Conservation (phyloP, 2,888 invertebrate genomes). For the Pterobdella sp. region DNA sequence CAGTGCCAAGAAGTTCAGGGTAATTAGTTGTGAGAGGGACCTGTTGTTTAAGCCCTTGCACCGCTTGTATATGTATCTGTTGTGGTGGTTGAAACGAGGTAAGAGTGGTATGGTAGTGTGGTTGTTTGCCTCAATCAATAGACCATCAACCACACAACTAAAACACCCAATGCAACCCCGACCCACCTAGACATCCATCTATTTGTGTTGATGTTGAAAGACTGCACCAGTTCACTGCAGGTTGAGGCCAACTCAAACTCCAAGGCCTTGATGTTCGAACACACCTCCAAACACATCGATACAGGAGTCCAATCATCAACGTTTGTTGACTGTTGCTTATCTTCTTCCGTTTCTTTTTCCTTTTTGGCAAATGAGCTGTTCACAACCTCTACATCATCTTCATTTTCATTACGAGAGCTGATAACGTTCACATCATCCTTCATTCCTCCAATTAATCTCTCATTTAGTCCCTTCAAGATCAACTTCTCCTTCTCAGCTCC, state of each 20-base stretch:
- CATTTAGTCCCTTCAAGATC: no score
- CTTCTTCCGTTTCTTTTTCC: no score
- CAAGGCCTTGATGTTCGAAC: slow-evolving; percentile 75
- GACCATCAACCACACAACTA: slow-evolving; percentile 5
- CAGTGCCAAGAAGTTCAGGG: slow-evolving; percentile 76
- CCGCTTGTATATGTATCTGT: slow-evolving; percentile 79
- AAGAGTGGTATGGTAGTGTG: neutral
- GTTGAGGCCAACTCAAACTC: slow-evolving; percentile 74
- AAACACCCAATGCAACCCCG: neutral
- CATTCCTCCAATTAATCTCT: no score
- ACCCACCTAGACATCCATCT: slow-evolving; percentile 74
- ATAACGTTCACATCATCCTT: no score
- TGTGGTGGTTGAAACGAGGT: slow-evolving; percentile 4
- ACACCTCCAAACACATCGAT: slow-evolving; percentile 67
- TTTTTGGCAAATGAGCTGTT: no score
- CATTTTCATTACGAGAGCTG: no score
- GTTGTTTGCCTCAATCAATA: neutral
- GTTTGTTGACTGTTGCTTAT: no score
- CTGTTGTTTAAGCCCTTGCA: slow-evolving; percentile 80
- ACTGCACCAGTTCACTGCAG: slow-evolving; percentile 71
- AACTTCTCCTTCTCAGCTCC: slow-evolving; percentile 57
- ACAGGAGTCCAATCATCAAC: no score
- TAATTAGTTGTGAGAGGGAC: slow-evolving; percentile 68
- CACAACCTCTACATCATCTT: no score
- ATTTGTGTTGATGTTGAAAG: slow-evolving; percentile 93